These are phyloP conservation scores for Drosophila kanekoi DNA, from an alignment of 2,888 invertebrate genomes.

Conservation along the genomic window DNA sequence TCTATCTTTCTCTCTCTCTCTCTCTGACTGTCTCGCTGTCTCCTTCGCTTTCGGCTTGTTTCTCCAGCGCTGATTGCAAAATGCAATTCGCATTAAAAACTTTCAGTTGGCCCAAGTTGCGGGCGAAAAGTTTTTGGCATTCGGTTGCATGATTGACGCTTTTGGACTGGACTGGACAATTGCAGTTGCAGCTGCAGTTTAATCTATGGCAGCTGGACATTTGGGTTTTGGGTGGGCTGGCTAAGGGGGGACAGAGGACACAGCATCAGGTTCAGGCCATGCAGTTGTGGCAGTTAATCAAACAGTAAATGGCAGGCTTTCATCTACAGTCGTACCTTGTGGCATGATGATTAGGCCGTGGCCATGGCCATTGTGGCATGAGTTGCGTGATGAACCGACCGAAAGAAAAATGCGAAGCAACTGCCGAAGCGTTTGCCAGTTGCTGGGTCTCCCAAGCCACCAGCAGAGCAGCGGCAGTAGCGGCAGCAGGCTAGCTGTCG, in stretches of 20 bases:
- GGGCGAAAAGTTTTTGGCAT: slow-evolving; percentile 36
- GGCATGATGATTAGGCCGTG: slow-evolving; percentile 56
- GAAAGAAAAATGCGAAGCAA: slow-evolving; percentile 24
- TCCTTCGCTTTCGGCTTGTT: slow-evolving; percentile 17
- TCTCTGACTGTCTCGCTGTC: neutral
- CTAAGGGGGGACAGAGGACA: neutral
- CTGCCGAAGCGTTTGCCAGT: slow-evolving; percentile 35
- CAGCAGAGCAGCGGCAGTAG: too few species aligned
- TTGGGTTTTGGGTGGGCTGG: neutral
- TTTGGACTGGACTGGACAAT: slow-evolving; percentile 35
- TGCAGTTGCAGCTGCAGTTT: slow-evolving; percentile 36
- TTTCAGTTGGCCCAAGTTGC: slow-evolving; percentile 51
- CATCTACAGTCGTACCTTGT: slow-evolving; percentile 40
- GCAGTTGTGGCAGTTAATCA: slow-evolving; percentile 62
- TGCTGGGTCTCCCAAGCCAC: slow-evolving; percentile 14
- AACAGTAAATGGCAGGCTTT: slow-evolving; percentile 64
- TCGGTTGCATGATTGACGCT: slow-evolving; percentile 50
- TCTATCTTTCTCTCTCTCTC: neutral
- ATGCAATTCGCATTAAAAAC: slow-evolving; percentile 71
- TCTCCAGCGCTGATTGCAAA: slow-evolving; percentile 64
- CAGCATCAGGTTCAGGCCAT: slow-evolving; percentile 3
- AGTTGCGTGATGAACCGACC: slow-evolving; percentile 32
- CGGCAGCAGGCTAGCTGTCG: slow-evolving; percentile 30
- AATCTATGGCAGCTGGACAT: slow-evolving; percentile 17
- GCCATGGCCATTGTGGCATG: slow-evolving; percentile 5